phyloP scores from a whole-genome alignment of 37 sponge, comb jelly and placozoan species.

The Theonella swinhoei region DNA sequence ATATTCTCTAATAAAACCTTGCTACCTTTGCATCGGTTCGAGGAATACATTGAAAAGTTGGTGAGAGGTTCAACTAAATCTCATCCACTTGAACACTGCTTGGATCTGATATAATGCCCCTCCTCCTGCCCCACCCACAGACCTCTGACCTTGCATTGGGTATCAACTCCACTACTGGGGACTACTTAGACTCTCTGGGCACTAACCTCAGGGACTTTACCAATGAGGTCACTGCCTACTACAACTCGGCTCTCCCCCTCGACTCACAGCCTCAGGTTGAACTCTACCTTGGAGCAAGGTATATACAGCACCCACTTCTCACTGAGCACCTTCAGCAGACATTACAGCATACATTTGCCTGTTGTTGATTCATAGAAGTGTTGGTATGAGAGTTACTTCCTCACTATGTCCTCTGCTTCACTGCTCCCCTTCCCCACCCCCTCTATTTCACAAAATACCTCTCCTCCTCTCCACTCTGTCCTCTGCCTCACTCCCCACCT shows the following conservation, averaged over 20 bases:
- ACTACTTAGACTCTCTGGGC: neutral
- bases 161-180: neutral
- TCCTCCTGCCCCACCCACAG: conserved; percentile 4
- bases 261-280: conserved; percentile 19
- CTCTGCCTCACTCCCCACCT: too few relatives aligned
- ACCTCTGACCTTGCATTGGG: neutral
- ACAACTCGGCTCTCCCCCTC: conserved; percentile 24
- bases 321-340: neutral
- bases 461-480: too few relatives aligned
- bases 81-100: too few relatives aligned
- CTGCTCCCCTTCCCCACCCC: conserved; percentile 26
- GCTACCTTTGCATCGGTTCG: too few relatives aligned
- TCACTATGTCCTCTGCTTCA: neutral
- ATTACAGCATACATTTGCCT: too few relatives aligned
- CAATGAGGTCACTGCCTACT: neutral
- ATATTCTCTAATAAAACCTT: too few relatives aligned
- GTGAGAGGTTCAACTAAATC: too few relatives aligned
- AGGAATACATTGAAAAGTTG: too few relatives aligned
- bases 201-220: neutral
- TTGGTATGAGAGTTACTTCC: neutral
- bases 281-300: conserved; percentile 45
- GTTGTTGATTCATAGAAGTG: too few relatives aligned
- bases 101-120: too few relatives aligned
- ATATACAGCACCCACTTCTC: neutral
- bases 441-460: too few relatives aligned